phyloP scores from a whole-genome alignment of 2,797 vertebrate genomes.

The Perodicticus potto region DNA sequence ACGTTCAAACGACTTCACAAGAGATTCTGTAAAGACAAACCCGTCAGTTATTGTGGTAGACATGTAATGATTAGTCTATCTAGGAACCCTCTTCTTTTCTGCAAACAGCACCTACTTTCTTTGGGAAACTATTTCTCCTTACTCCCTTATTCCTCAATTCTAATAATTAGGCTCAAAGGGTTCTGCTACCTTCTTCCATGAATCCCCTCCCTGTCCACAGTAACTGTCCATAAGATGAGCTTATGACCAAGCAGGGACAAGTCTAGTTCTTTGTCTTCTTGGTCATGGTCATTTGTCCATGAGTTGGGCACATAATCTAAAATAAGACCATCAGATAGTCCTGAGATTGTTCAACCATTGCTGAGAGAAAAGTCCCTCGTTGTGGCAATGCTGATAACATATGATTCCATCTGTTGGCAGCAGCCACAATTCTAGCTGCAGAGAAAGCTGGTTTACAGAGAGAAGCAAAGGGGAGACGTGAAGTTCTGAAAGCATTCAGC shows the following conservation, averaged over 20 bases:
- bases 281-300: not conserved
- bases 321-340: not conserved
- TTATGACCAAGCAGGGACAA: not conserved
- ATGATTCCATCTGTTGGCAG: not conserved
- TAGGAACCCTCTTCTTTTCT: not conserved
- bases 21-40: slow-evolving; percentile 71
- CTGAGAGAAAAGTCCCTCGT: not conserved
- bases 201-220: not conserved
- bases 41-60: slow-evolving; percentile 33
- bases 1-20: slow-evolving; percentile 76
- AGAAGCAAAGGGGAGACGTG: not conserved
- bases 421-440: not conserved
- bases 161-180: not conserved
- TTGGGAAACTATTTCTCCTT: not conserved
- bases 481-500: not conserved
- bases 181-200: not conserved
- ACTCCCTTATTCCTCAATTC: not conserved
- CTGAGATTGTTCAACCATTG: not conserved
- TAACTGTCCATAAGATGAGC: not conserved
- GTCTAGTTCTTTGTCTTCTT: not conserved
- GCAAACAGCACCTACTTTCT: not conserved
- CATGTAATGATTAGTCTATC: slow-evolving; percentile 5
- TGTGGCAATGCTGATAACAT: not conserved
- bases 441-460: not conserved
- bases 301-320: not conserved